Evolutionary conservation across 1,140 invertebrate species (phyloP), one percentile per base, ranked within the genome.

Genomic region (Pachyrhynchus sulphureomaculatus): DNA sequence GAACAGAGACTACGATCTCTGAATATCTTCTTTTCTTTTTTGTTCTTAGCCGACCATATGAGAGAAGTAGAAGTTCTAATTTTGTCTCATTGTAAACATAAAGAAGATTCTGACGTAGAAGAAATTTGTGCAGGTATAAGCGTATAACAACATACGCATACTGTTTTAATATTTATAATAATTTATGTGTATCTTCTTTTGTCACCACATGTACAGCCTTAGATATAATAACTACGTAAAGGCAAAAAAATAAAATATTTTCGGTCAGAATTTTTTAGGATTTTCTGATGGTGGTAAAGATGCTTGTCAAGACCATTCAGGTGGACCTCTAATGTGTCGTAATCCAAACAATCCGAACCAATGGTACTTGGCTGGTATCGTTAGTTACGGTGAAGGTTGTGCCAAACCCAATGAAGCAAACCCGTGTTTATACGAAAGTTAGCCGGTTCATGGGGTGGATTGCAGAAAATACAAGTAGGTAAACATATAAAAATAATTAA

Each of bases 361-460:
- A 65, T 90, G 86, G 85, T 90, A 89, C 67, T 72, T 90, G 26
- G 88, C 84, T 4, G 90, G 89, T 0, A 83, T 92, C 17, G 86
- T 92, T 0, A 90, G 88, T 68, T 88, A 91, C 69, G 93, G 93
- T 2, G 84, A 88, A 68, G 90, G 91, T 5, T 93, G 92, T 75
- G 92, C 83, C 1, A 78, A 86, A 57, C 83, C 86, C 23, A 78
- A 84, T 54, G 86, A 91, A n/a, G n/a, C n/a, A 72, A 87, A 87
- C 90, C 6, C 91, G 91, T n/a, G 88, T 88, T 54, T 94, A 94
- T 65, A 91, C 90, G 0, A 82, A 83, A 74, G 86, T 92, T 17
- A 84, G 84, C 29, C 74, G 84, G 13, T 91, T 85, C 71, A 66
- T 86, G 2, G 72, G 84, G 36, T 94, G 91, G 91, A 89, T 93